A percentile compares a stretch with the other conserved stretches of the same genome.
Conservation (phyloP, 2,797 vertebrate genomes). For the Gymnocypris eckloni region DNA sequence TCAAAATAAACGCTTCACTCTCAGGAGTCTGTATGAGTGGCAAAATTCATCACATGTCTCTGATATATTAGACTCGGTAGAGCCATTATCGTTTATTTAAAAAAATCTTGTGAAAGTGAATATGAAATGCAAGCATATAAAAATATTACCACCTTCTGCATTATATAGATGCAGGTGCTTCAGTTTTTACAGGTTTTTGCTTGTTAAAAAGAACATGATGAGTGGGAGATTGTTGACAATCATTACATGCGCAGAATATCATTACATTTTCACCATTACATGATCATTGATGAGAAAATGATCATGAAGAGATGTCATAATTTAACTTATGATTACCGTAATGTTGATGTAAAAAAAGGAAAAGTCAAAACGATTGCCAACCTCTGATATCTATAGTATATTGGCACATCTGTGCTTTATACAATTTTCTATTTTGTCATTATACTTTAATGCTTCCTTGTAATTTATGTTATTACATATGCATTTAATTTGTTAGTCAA, state of each 20-base stretch:
- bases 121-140: slow-evolving; percentile 9
- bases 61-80: slow-evolving; percentile 23
- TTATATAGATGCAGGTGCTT: background rate
- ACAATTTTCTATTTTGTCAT: background rate
- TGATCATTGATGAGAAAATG: background rate
- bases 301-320: background rate
- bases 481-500: background rate
- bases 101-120: slow-evolving; percentile 11
- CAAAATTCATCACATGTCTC: slow-evolving; percentile 41
- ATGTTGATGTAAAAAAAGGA: background rate
- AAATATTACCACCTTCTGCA: background rate
- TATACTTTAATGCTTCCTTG: background rate
- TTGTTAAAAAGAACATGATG: background rate
- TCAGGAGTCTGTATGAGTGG: slow-evolving; percentile 25
- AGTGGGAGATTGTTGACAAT: background rate
- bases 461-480: background rate
- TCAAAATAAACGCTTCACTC: slow-evolving; percentile 44
- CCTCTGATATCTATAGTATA: background rate
- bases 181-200: background rate
- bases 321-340: background rate
- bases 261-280: background rate
- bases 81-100: slow-evolving; percentile 20
- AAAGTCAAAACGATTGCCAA: background rate
- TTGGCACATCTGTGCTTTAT: background rate
- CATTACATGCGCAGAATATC: background rate